Percentiles rank a stretch among this genome's conserved stretches.
phyloP scores from a whole-genome alignment of 2,797 vertebrate species.

The Fistularia tabacaria region DNA sequence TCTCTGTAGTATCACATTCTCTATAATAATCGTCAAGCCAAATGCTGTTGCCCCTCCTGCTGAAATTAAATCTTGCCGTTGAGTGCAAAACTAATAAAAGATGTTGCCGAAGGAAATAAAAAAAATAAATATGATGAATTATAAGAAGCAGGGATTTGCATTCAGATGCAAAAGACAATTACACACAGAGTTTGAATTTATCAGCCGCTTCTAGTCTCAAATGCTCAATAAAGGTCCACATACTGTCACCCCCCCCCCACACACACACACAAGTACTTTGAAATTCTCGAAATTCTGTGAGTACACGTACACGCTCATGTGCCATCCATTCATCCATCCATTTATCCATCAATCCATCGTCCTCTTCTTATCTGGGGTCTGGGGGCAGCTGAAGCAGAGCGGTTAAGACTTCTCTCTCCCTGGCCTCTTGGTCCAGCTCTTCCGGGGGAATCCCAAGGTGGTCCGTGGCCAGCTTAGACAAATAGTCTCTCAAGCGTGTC shows the following conservation, averaged over 20 bases:
- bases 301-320: too few species aligned
- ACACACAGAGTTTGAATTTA: constrained; percentile 88
- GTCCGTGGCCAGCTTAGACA: too few species aligned
- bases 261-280: constrained; percentile 10
- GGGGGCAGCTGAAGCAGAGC: too few species aligned
- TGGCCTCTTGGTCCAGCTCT: constrained; percentile 2
- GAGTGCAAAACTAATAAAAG: constrained; percentile 99
- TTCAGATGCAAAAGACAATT: constrained; percentile 93
- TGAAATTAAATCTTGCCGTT: constrained; percentile 97
- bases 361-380: too few species aligned
- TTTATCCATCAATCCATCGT: too few species aligned
- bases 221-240: constrained; percentile 83
- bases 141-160: constrained; percentile 86
- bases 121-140: constrained; percentile 98
- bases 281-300: too few species aligned
- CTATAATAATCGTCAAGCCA: constrained; percentile 98
- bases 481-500: too few species aligned
- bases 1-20: constrained; percentile 91
- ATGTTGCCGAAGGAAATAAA: constrained; percentile 95
- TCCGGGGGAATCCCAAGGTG: too few species aligned
- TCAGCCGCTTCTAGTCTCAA: constrained; percentile 82
- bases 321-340: too few species aligned
- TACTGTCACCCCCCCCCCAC: constrained; percentile 22
- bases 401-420: constrained; percentile 4
- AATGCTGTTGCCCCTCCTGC: constrained; percentile 87